A percentile compares a stretch with the other conserved stretches of the same genome.
These are phyloP conservation scores for Phycodurus eques DNA, from an alignment of 2,113 vertebrate genomes.

Conservation along the genomic window DNA sequence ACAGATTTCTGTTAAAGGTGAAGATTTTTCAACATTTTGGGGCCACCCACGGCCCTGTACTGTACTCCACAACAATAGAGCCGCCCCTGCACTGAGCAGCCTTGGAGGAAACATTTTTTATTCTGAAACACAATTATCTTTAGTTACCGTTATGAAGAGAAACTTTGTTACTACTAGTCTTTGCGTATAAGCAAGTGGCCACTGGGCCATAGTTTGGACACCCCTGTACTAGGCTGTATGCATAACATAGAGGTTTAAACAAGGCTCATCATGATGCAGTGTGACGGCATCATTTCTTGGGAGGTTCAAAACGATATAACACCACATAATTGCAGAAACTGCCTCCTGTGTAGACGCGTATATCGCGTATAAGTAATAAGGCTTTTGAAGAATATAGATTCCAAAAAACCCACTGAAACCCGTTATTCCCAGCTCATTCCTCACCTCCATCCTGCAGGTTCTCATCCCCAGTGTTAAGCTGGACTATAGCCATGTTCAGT, in stretches of 20 bases:
- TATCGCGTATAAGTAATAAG: background rate
- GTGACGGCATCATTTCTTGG: background rate
- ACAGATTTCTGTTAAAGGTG: too few species aligned
- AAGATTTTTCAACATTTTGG: too few species aligned
- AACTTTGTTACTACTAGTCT: too few species aligned
- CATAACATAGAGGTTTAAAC: background rate
- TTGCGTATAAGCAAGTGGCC: too few species aligned
- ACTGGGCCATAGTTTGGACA: background rate
- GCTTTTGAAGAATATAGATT: background rate
- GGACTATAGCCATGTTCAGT: conserved; percentile 76
- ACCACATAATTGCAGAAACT: background rate
- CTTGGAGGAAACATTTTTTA: too few species aligned
- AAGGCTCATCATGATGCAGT: background rate
- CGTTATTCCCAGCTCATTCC: conserved; percentile 32
- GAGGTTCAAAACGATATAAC: background rate
- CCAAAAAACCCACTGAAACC: background rate
- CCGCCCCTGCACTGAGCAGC: too few species aligned
- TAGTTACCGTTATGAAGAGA: too few species aligned
- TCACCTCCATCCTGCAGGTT: conserved; percentile 64
- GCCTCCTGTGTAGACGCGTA: background rate
- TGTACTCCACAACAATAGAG: too few species aligned
- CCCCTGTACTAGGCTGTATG: background rate
- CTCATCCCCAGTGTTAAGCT: conserved; percentile 72
- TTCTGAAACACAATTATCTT: too few species aligned
- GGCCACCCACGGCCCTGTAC: too few species aligned